These are phyloP conservation scores for Macrophya alboannulata DNA, from an alignment of 2,888 invertebrate species.

Conservation along the genomic window DNA sequence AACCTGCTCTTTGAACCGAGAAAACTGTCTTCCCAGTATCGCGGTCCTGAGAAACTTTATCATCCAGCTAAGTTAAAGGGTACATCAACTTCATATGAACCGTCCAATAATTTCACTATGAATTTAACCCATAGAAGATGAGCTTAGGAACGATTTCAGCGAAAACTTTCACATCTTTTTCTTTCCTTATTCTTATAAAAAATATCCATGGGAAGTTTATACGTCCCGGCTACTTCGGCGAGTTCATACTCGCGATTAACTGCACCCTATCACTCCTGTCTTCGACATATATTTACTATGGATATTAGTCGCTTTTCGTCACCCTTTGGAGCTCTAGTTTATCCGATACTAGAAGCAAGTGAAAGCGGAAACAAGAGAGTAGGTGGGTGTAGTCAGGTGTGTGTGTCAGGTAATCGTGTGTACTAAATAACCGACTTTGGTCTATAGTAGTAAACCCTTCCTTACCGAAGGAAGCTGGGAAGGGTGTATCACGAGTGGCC, in stretches of 20 bases:
- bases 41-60: constrained; percentile 17
- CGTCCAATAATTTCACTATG: background rate
- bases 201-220: too few species aligned
- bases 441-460: constrained; percentile 46
- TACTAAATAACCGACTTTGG: constrained; percentile 52
- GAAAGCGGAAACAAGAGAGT: constrained; percentile 40
- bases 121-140: background rate
- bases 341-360: constrained; percentile 18
- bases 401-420: constrained; percentile 44
- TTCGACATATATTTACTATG: constrained; percentile 1
- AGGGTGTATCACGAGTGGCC: constrained; percentile 43
- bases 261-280: background rate
- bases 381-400: constrained; percentile 11
- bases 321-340: background rate
- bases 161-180: background rate
- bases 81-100: background rate
- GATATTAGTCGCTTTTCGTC: constrained; percentile 13
- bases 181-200: too few species aligned
- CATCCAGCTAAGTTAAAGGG: background rate
- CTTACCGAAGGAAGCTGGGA: constrained; percentile 19
- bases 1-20: constrained; percentile 32
- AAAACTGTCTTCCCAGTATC: constrained; percentile 22
- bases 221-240: too few species aligned
- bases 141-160: background rate
- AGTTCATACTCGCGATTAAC: constrained; percentile 15